These are phyloP conservation scores for Aphelinus atriplicis DNA, from an alignment of 1,140 invertebrate species.

Conservation along the genomic window DNA sequence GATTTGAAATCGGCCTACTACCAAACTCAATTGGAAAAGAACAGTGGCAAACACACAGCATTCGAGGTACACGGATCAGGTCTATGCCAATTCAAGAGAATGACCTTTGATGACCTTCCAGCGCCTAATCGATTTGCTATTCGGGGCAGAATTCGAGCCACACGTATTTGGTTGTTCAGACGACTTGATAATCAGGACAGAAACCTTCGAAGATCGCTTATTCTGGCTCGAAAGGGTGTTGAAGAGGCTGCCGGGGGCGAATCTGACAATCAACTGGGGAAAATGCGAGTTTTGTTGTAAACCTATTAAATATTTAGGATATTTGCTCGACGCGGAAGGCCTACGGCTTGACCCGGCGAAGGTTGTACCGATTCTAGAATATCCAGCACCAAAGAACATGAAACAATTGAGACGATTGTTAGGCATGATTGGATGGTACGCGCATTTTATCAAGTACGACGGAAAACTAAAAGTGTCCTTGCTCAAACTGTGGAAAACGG, in stretches of 20 bases:
- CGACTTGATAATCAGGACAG: no score
- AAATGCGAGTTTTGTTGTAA: constrained; percentile 15
- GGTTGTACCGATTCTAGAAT: constrained; percentile 46
- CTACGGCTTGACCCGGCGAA: constrained; percentile 47
- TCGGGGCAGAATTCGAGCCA: no score
- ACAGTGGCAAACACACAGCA: no score
- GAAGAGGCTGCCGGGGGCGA: background rate
- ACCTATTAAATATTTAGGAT: constrained; percentile 49
- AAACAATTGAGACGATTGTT: constrained; percentile 29
- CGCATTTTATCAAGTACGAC: background rate
- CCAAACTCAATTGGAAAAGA: no score
- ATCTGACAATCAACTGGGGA: constrained; percentile 1
- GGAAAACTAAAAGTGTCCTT: background rate
- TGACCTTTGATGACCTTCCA: no score
- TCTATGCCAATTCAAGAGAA: no score
- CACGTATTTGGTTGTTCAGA: no score
- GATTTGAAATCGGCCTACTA: no score
- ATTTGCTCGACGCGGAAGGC: constrained; percentile 44
- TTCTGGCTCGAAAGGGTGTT: constrained; percentile 39
- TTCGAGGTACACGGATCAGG: no score
- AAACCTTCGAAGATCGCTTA: constrained; percentile 54
- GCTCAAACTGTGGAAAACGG: background rate
- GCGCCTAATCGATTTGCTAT: no score
- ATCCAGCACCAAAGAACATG: constrained; percentile 43
- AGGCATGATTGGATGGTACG: constrained; percentile 3